Conservation (phyloP, 1,140 invertebrate species). For the Hycleus cichorii region DNA sequence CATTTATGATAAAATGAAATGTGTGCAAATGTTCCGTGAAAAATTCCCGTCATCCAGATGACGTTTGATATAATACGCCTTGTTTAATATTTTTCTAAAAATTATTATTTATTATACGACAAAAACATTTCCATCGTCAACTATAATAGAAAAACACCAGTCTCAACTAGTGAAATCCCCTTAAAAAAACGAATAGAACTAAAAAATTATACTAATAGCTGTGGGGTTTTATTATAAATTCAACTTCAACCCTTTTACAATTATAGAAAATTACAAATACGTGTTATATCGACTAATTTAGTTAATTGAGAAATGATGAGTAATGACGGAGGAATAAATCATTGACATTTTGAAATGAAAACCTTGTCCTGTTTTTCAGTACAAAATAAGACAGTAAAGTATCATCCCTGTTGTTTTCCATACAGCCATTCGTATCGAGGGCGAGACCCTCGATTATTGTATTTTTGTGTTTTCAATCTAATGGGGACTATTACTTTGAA, state of each 20-base stretch:
- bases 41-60: slow-evolving; percentile 23
- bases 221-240: no score
- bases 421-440: slow-evolving; percentile 6
- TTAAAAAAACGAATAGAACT: no score
- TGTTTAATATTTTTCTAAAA: slow-evolving; percentile 20
- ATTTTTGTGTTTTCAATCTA: slow-evolving; percentile 5
- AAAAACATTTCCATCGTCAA: background rate
- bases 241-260: no score
- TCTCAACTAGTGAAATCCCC: no score
- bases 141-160: no score
- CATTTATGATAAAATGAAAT: slow-evolving; percentile 22
- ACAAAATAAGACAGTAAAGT: slow-evolving; percentile 26
- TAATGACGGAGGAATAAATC: slow-evolving; percentile 34
- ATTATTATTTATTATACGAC: slow-evolving; percentile 23
- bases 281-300: slow-evolving; percentile 20
- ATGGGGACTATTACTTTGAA: background rate
- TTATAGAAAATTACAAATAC: slow-evolving; percentile 17
- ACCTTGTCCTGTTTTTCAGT: slow-evolving; percentile 24
- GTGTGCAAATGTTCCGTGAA: slow-evolving; percentile 25
- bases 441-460: slow-evolving; percentile 9
- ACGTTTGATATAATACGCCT: slow-evolving; percentile 28
- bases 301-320: slow-evolving; percentile 28
- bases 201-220: no score
- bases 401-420: slow-evolving; percentile 24
- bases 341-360: slow-evolving; percentile 32